Evolutionary conservation across 37 sponge, comb jelly and placozoan species (phyloP).

Genomic region (Oopsacas minuta): DNA sequence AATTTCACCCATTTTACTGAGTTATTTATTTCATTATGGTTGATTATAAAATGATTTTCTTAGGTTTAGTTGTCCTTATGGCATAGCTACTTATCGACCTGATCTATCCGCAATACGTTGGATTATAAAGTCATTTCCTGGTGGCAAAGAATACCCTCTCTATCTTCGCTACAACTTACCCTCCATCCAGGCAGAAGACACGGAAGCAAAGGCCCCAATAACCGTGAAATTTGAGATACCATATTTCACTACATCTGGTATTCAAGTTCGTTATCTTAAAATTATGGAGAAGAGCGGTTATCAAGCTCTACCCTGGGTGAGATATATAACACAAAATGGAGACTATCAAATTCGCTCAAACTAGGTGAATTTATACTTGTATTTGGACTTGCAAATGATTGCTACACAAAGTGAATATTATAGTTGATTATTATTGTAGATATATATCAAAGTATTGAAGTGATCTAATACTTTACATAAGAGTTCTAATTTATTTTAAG

Average conservation of each 20-base stretch:
- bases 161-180: neutral
- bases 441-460: too few relatives aligned
- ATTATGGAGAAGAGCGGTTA: slow-evolving; percentile 99
- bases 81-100: slow-evolving; percentile 76
- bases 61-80: slow-evolving; percentile 25
- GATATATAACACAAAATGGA: slow-evolving; percentile 98
- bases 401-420: too few relatives aligned
- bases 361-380: too few relatives aligned
- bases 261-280: slow-evolving; percentile 95
- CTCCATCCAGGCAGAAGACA: slow-evolving; percentile 43
- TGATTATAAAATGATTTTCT: neutral
- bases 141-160: slow-evolving; percentile 24
- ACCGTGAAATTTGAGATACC: slow-evolving; percentile 95
- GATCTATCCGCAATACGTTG: slow-evolving; percentile 74
- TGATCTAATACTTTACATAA: too few relatives aligned
- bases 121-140: slow-evolving; percentile 86
- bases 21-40: too few relatives aligned
- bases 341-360: slow-evolving; percentile 16
- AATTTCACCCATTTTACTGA: too few relatives aligned
- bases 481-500: too few relatives aligned
- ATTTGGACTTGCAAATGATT: too few relatives aligned
- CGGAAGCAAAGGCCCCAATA: slow-evolving; percentile 87
- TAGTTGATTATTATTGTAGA: too few relatives aligned
- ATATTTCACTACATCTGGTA: slow-evolving; percentile 95
- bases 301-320: slow-evolving; percentile 93